These are phyloP conservation scores for Spinus olivaceus DNA, from an alignment of 2,797 vertebrate genomes.

Conservation along the genomic window DNA sequence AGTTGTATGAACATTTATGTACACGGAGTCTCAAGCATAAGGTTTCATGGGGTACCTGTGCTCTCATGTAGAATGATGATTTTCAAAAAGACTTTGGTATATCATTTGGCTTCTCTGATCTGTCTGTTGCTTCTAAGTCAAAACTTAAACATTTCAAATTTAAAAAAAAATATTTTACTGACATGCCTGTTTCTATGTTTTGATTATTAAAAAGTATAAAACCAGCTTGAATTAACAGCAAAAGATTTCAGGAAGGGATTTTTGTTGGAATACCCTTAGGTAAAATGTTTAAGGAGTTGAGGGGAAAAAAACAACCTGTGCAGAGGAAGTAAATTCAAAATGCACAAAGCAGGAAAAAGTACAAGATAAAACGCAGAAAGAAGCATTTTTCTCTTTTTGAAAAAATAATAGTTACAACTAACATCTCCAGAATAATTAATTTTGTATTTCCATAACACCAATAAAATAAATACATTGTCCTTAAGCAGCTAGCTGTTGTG, in stretches of 20 bases:
- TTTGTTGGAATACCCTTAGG: neutral
- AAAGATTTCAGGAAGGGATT: neutral
- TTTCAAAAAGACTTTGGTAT: neutral
- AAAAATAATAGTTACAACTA: neutral
- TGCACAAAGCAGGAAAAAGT: neutral
- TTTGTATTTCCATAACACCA: neutral
- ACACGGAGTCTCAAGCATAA: neutral
- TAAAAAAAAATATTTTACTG: neutral
- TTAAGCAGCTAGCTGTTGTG: neutral
- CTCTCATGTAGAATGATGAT: accelerated
- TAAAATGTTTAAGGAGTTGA: neutral
- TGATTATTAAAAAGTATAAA: neutral
- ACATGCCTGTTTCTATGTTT: neutral
- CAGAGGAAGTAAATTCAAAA: neutral
- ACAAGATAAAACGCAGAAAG: neutral
- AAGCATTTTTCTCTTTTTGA: neutral
- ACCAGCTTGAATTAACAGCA: neutral
- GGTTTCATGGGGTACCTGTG: neutral
- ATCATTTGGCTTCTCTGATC: neutral
- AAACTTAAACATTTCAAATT: neutral
- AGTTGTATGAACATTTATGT: neutral
- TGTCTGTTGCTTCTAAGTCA: neutral
- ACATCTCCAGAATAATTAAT: neutral
- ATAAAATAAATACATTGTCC: neutral
- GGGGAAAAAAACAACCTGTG: neutral